phyloP scores from a whole-genome alignment of 2,797 vertebrate genomes.

The Ctenosaura bakeri region DNA sequence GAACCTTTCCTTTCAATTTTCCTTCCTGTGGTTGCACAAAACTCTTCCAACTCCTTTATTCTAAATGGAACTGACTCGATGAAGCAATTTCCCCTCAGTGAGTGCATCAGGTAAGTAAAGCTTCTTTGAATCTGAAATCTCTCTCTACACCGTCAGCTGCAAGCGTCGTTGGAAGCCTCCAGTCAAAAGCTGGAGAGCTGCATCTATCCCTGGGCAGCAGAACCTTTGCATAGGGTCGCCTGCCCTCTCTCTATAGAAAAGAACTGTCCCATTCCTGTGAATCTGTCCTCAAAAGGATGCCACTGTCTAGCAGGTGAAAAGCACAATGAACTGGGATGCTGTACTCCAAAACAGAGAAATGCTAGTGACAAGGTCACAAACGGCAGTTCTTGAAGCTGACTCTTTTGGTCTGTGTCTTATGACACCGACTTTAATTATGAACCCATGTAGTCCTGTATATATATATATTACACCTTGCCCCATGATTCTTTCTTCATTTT shows the following conservation, averaged over 20 bases:
- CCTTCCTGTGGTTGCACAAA: slow-evolving; percentile 43
- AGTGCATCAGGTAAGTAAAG: slow-evolving; percentile 50
- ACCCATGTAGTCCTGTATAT: slow-evolving; percentile 55
- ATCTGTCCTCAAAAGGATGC: slow-evolving; percentile 73
- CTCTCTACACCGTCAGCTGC: slow-evolving; percentile 63
- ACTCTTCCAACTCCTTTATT: slow-evolving; percentile 57
- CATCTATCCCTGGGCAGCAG: slow-evolving; percentile 71
- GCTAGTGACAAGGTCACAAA: slow-evolving; percentile 61
- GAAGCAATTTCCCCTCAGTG: slow-evolving; percentile 55
- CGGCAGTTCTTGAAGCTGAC: slow-evolving; percentile 67
- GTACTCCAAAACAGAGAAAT: neutral
- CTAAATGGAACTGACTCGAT: slow-evolving; percentile 66
- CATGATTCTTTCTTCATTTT: neutral
- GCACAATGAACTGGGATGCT: slow-evolving; percentile 64
- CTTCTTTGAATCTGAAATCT: slow-evolving; percentile 74
- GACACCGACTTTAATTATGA: slow-evolving; percentile 57
- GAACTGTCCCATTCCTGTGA: slow-evolving; percentile 73
- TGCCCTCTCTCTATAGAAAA: slow-evolving; percentile 74
- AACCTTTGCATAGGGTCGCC: slow-evolving; percentile 65
- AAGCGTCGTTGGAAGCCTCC: slow-evolving; percentile 43
- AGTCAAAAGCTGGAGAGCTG: slow-evolving; percentile 76
- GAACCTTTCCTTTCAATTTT: slow-evolving; percentile 35
- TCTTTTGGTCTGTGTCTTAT: slow-evolving; percentile 62
- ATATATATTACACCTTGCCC: neutral
- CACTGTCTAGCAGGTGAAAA: slow-evolving; percentile 68